These are phyloP conservation scores for Percina caprodes DNA, from an alignment of 2,113 vertebrate species.

Conservation along the genomic window DNA sequence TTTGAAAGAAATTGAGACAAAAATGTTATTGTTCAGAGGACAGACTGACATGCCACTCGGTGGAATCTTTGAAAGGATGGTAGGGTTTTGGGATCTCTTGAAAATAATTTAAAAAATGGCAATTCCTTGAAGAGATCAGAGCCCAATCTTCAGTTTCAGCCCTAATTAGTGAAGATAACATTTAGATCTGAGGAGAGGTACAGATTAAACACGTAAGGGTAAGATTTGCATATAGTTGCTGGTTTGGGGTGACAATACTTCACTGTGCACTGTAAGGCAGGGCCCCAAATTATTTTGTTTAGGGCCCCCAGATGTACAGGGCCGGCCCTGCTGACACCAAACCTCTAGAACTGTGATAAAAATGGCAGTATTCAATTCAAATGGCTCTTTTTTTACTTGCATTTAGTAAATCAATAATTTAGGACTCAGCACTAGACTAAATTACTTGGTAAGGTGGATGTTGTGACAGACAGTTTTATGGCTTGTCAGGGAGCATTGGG, in stretches of 20 bases:
- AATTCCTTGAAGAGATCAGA: background rate
- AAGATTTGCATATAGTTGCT: too few relatives aligned
- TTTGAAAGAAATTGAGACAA: background rate
- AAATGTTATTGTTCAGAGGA: background rate
- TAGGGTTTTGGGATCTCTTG: slow-evolving; percentile 17
- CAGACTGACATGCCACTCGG: slow-evolving; percentile 12
- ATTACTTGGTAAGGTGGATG: slow-evolving; percentile 21
- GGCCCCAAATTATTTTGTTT: too few relatives aligned
- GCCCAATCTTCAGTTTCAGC: too few relatives aligned
- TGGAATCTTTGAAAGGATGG: slow-evolving; percentile 29
- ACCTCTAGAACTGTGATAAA: background rate
- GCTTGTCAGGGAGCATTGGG: slow-evolving; percentile 46
- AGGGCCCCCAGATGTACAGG: too few relatives aligned
- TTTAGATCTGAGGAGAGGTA: background rate
- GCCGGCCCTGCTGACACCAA: background rate
- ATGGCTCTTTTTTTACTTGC: background rate
- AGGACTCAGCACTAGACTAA: background rate
- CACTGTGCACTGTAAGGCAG: too few relatives aligned
- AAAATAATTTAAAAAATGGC: slow-evolving; percentile 26
- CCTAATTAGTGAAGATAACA: background rate
- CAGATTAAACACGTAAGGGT: too few relatives aligned
- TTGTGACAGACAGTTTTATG: slow-evolving; percentile 31
- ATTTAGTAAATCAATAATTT: background rate
- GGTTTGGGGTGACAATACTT: too few relatives aligned
- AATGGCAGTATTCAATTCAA: background rate